Evolutionary conservation across 2,797 vertebrate genomes (phyloP).

Genomic region (Platyrinchus mystaceus): DNA sequence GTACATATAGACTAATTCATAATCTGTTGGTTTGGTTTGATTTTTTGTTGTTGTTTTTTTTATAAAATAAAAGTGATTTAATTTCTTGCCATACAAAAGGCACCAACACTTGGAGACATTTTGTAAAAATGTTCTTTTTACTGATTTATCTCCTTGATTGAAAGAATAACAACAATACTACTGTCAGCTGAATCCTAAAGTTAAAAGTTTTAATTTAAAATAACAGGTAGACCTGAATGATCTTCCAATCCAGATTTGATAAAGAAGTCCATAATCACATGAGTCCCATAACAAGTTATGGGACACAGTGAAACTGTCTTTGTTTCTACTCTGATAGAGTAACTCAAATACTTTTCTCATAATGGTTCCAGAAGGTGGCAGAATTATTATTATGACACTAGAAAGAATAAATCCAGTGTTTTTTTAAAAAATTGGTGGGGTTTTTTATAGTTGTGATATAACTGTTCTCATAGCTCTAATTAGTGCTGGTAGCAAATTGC

Average conservation of each 20-base stretch:
- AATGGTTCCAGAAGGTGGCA: not conserved
- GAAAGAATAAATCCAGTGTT: not conserved
- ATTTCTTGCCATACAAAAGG: not conserved
- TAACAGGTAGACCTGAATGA: not conserved
- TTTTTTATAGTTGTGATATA: not conserved
- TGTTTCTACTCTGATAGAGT: not conserved
- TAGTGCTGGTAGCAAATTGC: not conserved
- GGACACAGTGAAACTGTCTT: not conserved
- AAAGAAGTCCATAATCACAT: not conserved
- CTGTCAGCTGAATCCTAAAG: not conserved
- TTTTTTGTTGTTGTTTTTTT: not conserved
- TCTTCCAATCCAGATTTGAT: not conserved
- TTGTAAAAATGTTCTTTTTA: not conserved
- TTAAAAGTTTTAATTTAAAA: not conserved
- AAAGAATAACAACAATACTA: not conserved
- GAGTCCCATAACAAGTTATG: not conserved
- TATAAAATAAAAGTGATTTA: not conserved
- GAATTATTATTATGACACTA: not conserved
- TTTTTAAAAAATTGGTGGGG: not conserved
- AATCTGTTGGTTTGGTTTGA: fast-evolving
- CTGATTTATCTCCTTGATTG: not conserved
- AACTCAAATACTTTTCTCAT: not conserved
- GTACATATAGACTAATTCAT: not conserved
- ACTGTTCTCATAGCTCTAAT: not conserved
- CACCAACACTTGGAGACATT: not conserved